Evolutionary conservation across 2,888 invertebrate species (phyloP), one percentile per base, ranked within the genome.

Genomic region (Omphaloscelis lunosa): DNA sequence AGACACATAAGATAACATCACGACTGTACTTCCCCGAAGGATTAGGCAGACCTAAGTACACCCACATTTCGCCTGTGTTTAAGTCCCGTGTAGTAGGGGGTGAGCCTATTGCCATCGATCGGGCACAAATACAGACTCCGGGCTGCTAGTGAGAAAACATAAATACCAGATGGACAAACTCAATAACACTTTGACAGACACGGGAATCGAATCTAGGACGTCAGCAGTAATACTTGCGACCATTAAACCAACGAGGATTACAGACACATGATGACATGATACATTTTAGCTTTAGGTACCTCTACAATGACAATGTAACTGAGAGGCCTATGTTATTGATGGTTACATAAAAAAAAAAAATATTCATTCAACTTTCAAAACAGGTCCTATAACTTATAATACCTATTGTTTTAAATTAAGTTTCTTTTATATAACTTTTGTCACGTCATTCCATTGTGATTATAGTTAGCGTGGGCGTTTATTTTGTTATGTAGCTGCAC

Each of bases 401-500:
- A 56, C n/a, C 51, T 66, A 70, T 86, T 86, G 73, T 78, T 79
- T 79, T 59, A 70, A 56, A 65, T 73, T 34, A n/a, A 51, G 53
- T 62, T 79, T 63, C 61, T 12, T 68, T 71, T 85, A 56, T 58
- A 73, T 77, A 77, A 74, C 29, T 61, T 68, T 45, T 34, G 23
- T 9, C 15, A 59, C 58, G 61, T 76, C 51, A 76, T 62, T 61
- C 72, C 29, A 75, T 84, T 82, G 77, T 83, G 8, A 20, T 58
- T 56, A 58, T 48, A 45, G 48, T 68, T 69, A 56, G 34, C 61
- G 86, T 79, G 72, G 79, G 72, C 69, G 53, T 73, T 70, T 63
- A 73, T 72, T 76, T 73, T 17, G 20, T 12, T 12, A 34, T 27
- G 61, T 45, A 23, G 20, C 27, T 59, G 53, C 20, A 66, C 29